These are phyloP conservation scores for pig (Sus scrofa) DNA, from an alignment of 2,113 vertebrate species.

Conservation along the genomic window DNA sequence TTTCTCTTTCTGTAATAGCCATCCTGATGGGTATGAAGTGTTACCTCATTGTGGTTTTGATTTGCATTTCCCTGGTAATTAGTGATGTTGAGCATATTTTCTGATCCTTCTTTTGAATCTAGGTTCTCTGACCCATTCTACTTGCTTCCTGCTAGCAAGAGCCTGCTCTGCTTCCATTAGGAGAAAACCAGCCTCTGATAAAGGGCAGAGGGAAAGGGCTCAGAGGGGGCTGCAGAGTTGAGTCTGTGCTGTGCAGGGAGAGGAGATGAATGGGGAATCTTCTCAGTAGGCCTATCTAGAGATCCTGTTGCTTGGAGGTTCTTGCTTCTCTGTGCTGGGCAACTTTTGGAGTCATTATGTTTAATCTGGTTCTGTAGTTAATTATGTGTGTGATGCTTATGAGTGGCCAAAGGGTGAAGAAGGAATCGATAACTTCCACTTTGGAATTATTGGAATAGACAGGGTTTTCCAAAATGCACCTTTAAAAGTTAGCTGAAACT, in stretches of 20 bases:
- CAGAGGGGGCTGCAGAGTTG: too few relatives aligned
- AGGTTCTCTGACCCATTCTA: neutral
- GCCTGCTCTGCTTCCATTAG: neutral
- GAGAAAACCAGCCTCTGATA: neutral
- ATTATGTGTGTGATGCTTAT: neutral
- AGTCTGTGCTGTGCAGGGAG: neutral
- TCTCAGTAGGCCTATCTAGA: neutral
- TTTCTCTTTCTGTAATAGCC: neutral
- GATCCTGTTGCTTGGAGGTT: neutral
- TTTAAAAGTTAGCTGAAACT: conserved; percentile 3
- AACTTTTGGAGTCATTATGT: neutral
- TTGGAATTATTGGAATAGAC: neutral
- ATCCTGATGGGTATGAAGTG: neutral
- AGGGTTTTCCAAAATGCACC: neutral
- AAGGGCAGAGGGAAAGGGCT: neutral
- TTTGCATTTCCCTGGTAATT: neutral
- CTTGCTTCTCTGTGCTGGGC: neutral
- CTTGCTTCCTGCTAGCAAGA: neutral
- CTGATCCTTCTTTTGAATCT: neutral
- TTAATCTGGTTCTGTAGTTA: neutral
- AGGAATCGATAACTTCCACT: neutral
- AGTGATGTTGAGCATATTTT: neutral
- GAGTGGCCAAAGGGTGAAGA: neutral
- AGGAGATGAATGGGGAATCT: neutral
- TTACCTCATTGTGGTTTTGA: neutral